These are phyloP conservation scores for Tiliacea citrago DNA, from an alignment of 2,888 invertebrate genomes.

Conservation along the genomic window DNA sequence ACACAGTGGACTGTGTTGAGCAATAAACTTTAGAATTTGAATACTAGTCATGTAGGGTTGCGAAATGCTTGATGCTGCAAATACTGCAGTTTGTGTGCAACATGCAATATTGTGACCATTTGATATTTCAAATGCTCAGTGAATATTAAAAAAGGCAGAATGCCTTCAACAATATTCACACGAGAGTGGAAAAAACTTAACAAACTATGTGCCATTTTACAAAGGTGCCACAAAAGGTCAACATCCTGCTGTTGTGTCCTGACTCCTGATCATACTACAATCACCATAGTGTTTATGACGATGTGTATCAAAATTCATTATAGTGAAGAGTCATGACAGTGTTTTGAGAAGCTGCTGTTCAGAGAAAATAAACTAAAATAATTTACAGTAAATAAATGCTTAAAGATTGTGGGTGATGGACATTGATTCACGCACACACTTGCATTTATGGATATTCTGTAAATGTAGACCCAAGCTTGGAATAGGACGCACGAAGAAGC, in stretches of 20 bases:
- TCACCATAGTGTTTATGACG: not conserved
- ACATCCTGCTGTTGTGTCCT: not conserved
- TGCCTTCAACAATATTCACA: not conserved
- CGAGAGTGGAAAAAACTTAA: not conserved
- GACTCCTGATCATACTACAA: not conserved
- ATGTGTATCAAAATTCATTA: not conserved
- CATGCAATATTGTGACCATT: not conserved
- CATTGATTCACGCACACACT: not conserved
- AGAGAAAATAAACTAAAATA: not conserved
- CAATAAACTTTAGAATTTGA: no score
- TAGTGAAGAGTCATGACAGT: not conserved
- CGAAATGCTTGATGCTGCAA: not conserved
- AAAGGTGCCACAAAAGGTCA: not conserved
- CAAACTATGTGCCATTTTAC: not conserved
- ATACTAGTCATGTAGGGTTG: not conserved
- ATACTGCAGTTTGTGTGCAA: not conserved
- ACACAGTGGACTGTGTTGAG: no score
- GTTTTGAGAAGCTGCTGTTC: not conserved
- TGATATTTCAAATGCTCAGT: not conserved
- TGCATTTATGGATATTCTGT: constrained; percentile 3
- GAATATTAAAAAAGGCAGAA: not conserved
- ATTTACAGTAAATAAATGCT: not conserved
- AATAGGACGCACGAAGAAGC: not conserved
- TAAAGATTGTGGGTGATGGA: not conserved
- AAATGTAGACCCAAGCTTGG: not conserved